These are phyloP conservation scores for Euborellia annulipes DNA, from an alignment of 1,140 invertebrate species.

Conservation along the genomic window DNA sequence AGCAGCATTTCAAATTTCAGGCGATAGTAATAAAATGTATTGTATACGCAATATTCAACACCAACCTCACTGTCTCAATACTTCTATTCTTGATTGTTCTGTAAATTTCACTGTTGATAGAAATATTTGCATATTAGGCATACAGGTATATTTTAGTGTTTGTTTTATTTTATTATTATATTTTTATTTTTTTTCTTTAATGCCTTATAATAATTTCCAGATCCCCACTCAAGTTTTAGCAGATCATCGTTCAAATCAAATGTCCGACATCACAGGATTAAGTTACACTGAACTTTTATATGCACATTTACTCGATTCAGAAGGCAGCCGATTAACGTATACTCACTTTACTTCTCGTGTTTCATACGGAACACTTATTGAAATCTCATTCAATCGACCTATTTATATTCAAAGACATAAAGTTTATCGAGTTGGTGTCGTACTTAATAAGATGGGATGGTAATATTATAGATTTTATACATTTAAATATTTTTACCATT, in stretches of 20 bases:
- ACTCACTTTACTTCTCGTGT: slow-evolving; percentile 61
- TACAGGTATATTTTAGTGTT: slow-evolving; percentile 32
- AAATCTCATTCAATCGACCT: slow-evolving; percentile 61
- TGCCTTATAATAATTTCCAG: not conserved
- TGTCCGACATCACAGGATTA: too few relatives aligned
- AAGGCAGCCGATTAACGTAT: slow-evolving; percentile 56
- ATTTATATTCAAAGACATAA: slow-evolving; percentile 57
- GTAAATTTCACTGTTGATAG: slow-evolving; percentile 61
- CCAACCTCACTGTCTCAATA: slow-evolving; percentile 48
- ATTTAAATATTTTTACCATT: too few relatives aligned
- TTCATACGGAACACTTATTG: slow-evolving; percentile 45
- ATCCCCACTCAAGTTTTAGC: slow-evolving; percentile 16
- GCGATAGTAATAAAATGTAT: not conserved
- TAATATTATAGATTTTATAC: too few relatives aligned
- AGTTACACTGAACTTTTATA: slow-evolving; percentile 60
- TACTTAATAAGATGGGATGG: slow-evolving; percentile 61
- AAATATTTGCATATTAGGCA: slow-evolving; percentile 55
- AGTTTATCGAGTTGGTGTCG: slow-evolving; percentile 61
- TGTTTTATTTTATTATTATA: slow-evolving; percentile 8
- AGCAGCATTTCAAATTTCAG: not conserved
- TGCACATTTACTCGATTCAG: slow-evolving; percentile 57
- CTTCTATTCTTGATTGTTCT: slow-evolving; percentile 52
- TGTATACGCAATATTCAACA: slow-evolving; percentile 43
- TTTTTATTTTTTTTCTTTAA: not conserved
- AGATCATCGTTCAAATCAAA: slow-evolving; percentile 1